phyloP scores from a whole-genome alignment of 2,113 vertebrate species.

The Himantopus leucocephalus region DNA sequence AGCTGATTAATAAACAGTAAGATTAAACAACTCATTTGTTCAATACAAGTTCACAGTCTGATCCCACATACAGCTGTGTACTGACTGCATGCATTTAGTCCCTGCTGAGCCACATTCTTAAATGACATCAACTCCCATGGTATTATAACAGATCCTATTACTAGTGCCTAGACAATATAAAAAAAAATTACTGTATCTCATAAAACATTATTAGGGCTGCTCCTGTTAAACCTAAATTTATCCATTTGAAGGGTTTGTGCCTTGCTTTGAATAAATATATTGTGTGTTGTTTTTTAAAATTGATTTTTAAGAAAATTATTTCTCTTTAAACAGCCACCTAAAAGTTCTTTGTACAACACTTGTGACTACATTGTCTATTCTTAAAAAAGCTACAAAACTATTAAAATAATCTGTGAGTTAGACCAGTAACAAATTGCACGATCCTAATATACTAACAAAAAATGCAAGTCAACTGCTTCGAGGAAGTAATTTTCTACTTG shows the following conservation, averaged over 20 bases:
- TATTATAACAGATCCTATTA: not conserved
- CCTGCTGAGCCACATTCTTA: not conserved
- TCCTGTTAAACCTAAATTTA: not conserved
- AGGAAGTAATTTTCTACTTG: not conserved
- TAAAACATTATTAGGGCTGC: not conserved
- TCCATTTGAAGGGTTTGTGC: not conserved
- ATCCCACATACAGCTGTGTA: not conserved
- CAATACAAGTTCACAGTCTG: not conserved
- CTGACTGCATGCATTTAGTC: not conserved
- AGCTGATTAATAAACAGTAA: not conserved
- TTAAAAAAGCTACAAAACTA: not conserved
- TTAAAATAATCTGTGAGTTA: not conserved
- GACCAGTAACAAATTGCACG: not conserved
- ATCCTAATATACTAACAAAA: not conserved
- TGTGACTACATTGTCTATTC: not conserved
- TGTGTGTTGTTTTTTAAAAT: fast-evolving
- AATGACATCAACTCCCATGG: not conserved
- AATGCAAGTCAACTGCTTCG: not conserved
- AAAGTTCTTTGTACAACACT: not conserved
- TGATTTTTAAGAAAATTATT: not conserved
- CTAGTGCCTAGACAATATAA: not conserved
- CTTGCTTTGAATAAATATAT: not conserved
- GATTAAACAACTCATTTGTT: not conserved
- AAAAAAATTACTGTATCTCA: not conserved
- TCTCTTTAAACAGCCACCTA: not conserved